A percentile compares a stretch with the other conserved stretches of the same genome.
Conservation (phyloP, 2,113 vertebrate genomes). For the Alligator mississippiensis region DNA sequence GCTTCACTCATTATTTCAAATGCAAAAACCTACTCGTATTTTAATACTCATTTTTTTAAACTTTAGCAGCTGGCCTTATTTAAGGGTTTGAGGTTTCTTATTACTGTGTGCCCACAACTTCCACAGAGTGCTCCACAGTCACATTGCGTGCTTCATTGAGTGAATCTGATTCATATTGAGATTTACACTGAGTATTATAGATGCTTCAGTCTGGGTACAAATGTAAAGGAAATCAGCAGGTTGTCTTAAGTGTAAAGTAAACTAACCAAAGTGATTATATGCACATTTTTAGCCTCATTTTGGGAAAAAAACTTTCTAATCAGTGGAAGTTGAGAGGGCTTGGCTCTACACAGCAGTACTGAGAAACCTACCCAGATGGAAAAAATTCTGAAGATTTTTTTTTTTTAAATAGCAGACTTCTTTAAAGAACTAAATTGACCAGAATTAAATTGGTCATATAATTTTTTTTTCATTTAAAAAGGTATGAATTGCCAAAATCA, state of each 20-base stretch:
- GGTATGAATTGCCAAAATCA: not conserved
- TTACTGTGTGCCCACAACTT: not conserved
- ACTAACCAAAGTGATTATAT: not conserved
- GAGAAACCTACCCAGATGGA: not conserved
- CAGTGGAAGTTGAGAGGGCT: not conserved
- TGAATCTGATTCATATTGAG: too few relatives aligned
- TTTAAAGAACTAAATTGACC: not conserved
- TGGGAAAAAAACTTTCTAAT: not conserved
- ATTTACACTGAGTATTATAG: not conserved
- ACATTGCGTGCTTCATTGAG: too few relatives aligned
- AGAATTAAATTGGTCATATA: not conserved
- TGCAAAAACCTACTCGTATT: not conserved
- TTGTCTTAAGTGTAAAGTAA: not conserved
- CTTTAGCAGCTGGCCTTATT: not conserved
- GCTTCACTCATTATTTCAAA: not conserved
- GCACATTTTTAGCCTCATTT: not conserved
- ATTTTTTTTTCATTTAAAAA: not conserved
- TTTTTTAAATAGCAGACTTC: not conserved
- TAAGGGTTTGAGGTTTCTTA: not conserved
- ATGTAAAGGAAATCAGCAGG: not conserved
- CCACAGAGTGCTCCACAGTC: not conserved
- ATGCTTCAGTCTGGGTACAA: not conserved
- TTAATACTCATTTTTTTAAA: not conserved
- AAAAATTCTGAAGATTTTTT: not conserved
- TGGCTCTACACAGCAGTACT: not conserved